Conservation (phyloP, 2,113 vertebrate genomes). For the Pedionomus torquatus region DNA sequence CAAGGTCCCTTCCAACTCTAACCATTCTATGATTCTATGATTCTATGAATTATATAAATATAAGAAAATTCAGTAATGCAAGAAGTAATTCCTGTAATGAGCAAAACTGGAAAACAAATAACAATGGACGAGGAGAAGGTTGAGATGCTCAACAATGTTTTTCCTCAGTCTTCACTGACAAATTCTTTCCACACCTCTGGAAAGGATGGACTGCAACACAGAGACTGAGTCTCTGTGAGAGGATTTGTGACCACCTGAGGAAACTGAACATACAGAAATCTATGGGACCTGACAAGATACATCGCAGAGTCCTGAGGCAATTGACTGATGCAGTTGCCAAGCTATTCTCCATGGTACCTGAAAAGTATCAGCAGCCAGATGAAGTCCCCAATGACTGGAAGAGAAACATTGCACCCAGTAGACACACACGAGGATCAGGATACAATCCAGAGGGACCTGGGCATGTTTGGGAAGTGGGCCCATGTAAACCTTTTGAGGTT, state of each 20-base stretch:
- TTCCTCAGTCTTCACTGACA: neutral
- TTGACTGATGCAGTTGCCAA: neutral
- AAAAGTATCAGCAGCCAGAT: neutral
- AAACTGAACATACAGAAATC: neutral
- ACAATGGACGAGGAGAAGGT: neutral
- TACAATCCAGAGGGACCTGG: neutral
- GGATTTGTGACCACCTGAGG: neutral
- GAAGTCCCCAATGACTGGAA: neutral
- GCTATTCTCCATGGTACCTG: neutral
- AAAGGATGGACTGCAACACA: neutral
- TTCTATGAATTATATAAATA: too few species aligned
- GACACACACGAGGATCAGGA: neutral
- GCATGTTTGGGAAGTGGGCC: neutral
- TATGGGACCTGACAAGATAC: neutral
- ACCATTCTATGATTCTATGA: too few species aligned
- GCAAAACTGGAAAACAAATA: neutral
- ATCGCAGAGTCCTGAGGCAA: neutral
- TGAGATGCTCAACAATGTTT: neutral
- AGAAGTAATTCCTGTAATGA: too few species aligned
- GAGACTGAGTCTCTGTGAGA: neutral
- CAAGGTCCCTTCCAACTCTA: too few species aligned
- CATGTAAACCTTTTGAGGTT: neutral
- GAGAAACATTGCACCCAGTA: neutral
- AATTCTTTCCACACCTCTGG: neutral
- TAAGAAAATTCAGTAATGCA: too few species aligned